Evolutionary conservation across 2,113 vertebrate species (phyloP), one percentile per base, ranked within the genome.

Genomic region (Onychostruthus taczanowskii): DNA sequence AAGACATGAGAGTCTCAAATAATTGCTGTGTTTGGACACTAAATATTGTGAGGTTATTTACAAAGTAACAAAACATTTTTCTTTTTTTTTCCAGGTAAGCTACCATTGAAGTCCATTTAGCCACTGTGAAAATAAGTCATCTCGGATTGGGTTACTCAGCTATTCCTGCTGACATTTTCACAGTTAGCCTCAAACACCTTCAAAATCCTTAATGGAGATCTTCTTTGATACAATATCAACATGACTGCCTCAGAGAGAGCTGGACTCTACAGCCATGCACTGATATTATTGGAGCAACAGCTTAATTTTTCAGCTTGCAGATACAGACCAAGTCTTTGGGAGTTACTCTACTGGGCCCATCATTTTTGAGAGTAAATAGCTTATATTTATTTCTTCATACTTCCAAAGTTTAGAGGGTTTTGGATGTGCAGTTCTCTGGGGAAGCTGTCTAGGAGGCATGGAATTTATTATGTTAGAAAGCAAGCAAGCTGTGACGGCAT

Each of bases 321-420:
- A 53, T 27, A 11, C 43, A 49, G 13, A 92, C 23, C 19, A 94
- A 68, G 39, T 76, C 81, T n/a, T 56, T 55, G 30, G 33, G 46
- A 77, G 18, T 37, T 81, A 41, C 33, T 62, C 53, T 26, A 26
- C 21, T 21, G 33, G 33, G 4, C 10, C 11, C 9, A 67, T 81
- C 17, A 67, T 41, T 90, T 95, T 93, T 53, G 64, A 69, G 26
- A 95, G 69, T 69, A 95, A 94, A 84, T 35, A 84, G 10, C 27
- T 90, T 96, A 72, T 75, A 62, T 90, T 96, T 75, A 47, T 91
- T 92, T 62, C 31, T 68, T 94, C 77, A 84, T 63, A 46, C 61
- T 95, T 89, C 28, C 8, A 2, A 28, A 58, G 16, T 69, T 89
- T 79, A 56, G 66, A 94, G 67, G 73, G 24, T 72, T 96, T 92